Evolutionary conservation across 2,888 invertebrate species (phyloP).

Genomic region (Halictus ligatus): DNA sequence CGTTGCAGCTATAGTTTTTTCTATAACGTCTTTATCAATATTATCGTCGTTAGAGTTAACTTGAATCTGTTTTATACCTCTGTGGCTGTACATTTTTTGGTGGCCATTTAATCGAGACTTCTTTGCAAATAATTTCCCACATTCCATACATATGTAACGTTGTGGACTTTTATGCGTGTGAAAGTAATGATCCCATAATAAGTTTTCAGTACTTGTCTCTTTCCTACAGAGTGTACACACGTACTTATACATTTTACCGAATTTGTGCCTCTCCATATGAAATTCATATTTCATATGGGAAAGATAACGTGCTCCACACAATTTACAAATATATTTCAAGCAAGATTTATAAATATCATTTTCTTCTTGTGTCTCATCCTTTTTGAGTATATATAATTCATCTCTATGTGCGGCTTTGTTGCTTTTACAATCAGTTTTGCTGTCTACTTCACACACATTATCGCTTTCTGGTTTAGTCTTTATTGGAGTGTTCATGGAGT

Average conservation of each 20-base stretch:
- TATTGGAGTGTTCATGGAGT: conserved; percentile 15
- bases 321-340: conserved; percentile 58
- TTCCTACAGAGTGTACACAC: conserved; percentile 66
- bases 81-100: conserved; percentile 62
- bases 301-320: conserved; percentile 66
- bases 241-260: conserved; percentile 60
- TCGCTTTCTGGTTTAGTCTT: conserved; percentile 41
- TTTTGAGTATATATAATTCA: conserved; percentile 24
- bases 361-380: conserved; percentile 36
- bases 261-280: conserved; percentile 69
- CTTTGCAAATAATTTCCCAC: conserved; percentile 60
- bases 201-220: conserved; percentile 64
- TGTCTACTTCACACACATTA: conserved; percentile 25
- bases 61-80: conserved; percentile 50
- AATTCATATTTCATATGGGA: conserved; percentile 68
- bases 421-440: conserved; percentile 34
- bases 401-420: conserved; percentile 8
- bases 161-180: conserved; percentile 61
- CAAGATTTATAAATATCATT: conserved; percentile 43
- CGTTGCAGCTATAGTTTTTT: conserved; percentile 30
- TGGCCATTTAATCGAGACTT: conserved; percentile 59
- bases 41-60: conserved; percentile 35
- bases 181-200: conserved; percentile 71
- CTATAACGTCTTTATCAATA: conserved; percentile 34
- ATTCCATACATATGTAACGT: conserved; percentile 61